Evolutionary conservation across 2,113 vertebrate genomes (phyloP).

Genomic region (Epinephelus lanceolatus): DNA sequence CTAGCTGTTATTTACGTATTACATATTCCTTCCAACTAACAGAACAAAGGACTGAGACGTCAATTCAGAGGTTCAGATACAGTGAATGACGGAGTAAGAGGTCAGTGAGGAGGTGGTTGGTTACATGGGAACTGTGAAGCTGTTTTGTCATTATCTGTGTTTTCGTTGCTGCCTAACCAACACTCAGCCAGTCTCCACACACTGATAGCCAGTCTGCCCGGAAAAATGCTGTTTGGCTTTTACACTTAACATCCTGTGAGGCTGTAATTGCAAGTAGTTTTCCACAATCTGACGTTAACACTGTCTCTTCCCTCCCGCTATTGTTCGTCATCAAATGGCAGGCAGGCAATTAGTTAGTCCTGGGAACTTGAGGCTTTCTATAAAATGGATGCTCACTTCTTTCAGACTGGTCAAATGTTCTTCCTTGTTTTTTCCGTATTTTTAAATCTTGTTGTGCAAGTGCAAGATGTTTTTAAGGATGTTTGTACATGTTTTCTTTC

Average conservation of each 20-base stretch:
- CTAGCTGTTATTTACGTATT: constrained; percentile 19
- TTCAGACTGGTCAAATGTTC: constrained; percentile 55
- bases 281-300: constrained; percentile 63
- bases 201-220: constrained; percentile 70
- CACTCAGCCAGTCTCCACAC: constrained; percentile 36
- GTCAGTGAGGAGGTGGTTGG: constrained; percentile 19
- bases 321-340: constrained; percentile 58
- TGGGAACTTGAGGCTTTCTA: constrained; percentile 67
- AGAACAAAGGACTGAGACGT: constrained; percentile 30
- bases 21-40: constrained; percentile 12
- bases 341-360: constrained; percentile 66
- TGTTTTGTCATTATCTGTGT: constrained; percentile 57
- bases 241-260: constrained; percentile 78
- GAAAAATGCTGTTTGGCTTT: constrained; percentile 73
- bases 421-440: constrained; percentile 72
- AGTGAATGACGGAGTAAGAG: constrained; percentile 16
- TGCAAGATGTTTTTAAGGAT: constrained; percentile 79
- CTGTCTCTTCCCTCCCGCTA: constrained; percentile 15
- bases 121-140: constrained; percentile 73
- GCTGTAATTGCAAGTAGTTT: constrained; percentile 61
- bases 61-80: constrained; percentile 15
- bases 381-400: constrained; percentile 45
- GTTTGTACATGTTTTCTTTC: constrained; percentile 83
- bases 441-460: constrained; percentile 69
- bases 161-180: constrained; percentile 49